Percentiles rank a stretch among this genome's conserved stretches.
Conservation (phyloP, 2,113 vertebrate genomes). For the Coturnix japonica region DNA sequence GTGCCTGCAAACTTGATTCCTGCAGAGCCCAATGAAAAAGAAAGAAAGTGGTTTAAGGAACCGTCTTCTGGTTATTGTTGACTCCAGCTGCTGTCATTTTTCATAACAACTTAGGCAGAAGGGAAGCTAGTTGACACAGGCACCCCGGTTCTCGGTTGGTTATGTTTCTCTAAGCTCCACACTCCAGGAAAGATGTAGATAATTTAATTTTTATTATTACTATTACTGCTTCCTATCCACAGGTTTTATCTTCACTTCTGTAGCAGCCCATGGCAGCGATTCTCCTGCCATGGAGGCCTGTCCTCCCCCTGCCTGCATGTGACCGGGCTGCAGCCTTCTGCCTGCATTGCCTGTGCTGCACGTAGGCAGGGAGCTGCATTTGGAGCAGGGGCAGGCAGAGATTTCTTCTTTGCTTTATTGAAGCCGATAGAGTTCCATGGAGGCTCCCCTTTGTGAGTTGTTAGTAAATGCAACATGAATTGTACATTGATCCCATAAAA, state of each 20-base stretch:
- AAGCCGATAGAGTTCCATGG: neutral
- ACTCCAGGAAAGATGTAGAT: neutral
- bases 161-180: neutral
- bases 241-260: neutral
- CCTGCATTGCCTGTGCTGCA: neutral
- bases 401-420: neutral
- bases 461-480: neutral
- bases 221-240: neutral
- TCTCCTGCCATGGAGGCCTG: neutral
- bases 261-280: neutral
- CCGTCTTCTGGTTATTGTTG: neutral
- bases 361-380: neutral
- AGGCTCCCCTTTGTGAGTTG: neutral
- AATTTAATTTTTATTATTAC: neutral
- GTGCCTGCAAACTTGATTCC: conserved; percentile 5
- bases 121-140: neutral
- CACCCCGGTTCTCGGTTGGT: neutral
- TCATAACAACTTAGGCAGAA: neutral
- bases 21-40: neutral
- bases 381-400: neutral
- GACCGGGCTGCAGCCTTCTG: neutral
- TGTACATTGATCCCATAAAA: neutral
- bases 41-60: neutral
- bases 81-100: conserved; percentile 24
- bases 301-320: neutral